Conservation (phyloP, 2,888 invertebrate genomes). For the Venusia cambrica region DNA sequence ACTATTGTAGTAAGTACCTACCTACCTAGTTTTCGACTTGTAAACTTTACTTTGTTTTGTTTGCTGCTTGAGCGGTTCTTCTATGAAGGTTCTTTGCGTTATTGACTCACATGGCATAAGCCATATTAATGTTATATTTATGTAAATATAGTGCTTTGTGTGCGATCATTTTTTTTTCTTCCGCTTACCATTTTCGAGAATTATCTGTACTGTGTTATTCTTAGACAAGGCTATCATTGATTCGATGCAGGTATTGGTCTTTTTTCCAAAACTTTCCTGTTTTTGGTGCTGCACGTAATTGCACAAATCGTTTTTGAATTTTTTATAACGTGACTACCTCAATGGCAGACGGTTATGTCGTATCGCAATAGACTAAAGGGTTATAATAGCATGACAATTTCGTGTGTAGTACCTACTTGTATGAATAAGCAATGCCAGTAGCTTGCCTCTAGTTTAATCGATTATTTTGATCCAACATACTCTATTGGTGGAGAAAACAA, state of each 20-base stretch:
- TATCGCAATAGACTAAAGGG: slow-evolving; percentile 16
- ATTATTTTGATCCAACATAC: too few species aligned
- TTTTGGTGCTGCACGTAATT: slow-evolving; percentile 47
- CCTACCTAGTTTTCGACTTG: too few species aligned
- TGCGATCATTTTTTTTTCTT: slow-evolving; percentile 38
- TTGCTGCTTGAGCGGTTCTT: too few species aligned
- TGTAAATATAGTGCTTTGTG: slow-evolving; percentile 56
- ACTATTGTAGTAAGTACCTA: too few species aligned
- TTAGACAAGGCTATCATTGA: too few species aligned
- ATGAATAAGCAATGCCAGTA: slow-evolving; percentile 4
- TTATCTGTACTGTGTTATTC: slow-evolving; percentile 38
- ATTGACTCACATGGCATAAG: slow-evolving; percentile 27
- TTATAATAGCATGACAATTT: slow-evolving; percentile 24
- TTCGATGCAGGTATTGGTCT: too few species aligned
- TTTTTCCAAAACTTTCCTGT: slow-evolving; percentile 21
- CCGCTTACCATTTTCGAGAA: slow-evolving; percentile 35
- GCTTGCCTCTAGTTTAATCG: slow-evolving; percentile 14
- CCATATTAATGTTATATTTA: slow-evolving; percentile 48
- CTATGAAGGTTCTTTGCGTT: background rate
- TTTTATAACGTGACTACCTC: slow-evolving; percentile 66
- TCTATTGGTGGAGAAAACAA: too few species aligned
- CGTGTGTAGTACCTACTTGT: background rate
- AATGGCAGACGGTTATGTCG: slow-evolving; percentile 63
- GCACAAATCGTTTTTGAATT: slow-evolving; percentile 45
- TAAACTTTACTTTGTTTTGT: too few species aligned